Evolutionary conservation across 2,797 vertebrate genomes (phyloP).

Genomic region (Anableps anableps): DNA sequence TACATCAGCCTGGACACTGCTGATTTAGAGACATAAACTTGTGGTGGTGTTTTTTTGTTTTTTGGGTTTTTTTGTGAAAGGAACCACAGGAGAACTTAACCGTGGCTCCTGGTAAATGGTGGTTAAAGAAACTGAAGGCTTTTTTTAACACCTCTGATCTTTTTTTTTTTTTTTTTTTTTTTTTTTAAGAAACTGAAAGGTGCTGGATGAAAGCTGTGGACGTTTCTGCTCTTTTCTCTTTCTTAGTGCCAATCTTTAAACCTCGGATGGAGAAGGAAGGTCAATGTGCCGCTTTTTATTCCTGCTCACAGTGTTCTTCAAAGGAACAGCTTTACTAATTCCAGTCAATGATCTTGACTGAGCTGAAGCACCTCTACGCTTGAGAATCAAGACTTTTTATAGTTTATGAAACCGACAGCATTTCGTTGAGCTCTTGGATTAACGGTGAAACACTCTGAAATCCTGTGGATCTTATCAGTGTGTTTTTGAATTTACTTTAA

Average conservation of each 20-base stretch:
- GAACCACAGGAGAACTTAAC: constrained; percentile 27
- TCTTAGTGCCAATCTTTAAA: constrained; percentile 64
- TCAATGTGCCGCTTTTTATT: constrained; percentile 24
- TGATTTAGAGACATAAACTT: constrained; percentile 37
- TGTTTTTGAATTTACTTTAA: constrained; percentile 13
- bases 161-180: not conserved
- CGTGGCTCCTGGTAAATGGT: constrained; percentile 13
- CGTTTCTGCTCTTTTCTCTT: constrained; percentile 38
- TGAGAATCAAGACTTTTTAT: constrained; percentile 40
- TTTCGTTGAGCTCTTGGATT: constrained; percentile 21
- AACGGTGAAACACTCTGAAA: constrained; percentile 34
- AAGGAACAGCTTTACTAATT: constrained; percentile 26
- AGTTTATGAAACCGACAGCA: constrained; percentile 4
- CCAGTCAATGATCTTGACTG: constrained; percentile 29
- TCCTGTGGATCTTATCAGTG: constrained; percentile 46
- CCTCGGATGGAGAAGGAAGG: constrained; percentile 14
- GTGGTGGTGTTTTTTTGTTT: not conserved
- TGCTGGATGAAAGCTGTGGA: constrained; percentile 22
- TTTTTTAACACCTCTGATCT: not conserved
- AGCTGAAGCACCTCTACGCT: constrained; percentile 24
- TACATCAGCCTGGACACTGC: constrained; percentile 35
- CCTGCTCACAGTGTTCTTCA: constrained; percentile 46
- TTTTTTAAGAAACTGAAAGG: constrained; percentile 6
- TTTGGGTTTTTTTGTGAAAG: constrained; percentile 19
- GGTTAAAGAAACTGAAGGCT: constrained; percentile 4